phyloP scores from a whole-genome alignment of 2,113 vertebrate species.

The Sylvia atricapilla region DNA sequence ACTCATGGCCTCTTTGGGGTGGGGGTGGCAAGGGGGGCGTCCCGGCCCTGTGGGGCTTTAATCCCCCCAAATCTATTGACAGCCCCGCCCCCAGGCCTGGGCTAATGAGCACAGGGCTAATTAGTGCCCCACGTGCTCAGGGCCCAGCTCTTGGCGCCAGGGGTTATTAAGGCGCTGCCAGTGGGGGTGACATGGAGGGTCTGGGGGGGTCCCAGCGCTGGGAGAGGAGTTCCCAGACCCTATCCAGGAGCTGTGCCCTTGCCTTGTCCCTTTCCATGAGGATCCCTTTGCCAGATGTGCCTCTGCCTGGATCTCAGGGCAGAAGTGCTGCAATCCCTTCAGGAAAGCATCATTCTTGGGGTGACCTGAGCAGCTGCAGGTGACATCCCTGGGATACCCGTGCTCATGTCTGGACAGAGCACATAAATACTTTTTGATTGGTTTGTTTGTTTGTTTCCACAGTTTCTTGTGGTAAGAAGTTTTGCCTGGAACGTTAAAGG shows the following conservation, averaged over 20 bases:
- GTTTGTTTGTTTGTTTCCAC: no score
- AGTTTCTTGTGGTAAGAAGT: not conserved
- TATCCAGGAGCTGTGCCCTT: rapidly evolving
- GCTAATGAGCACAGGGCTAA: not conserved
- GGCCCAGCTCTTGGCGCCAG: not conserved
- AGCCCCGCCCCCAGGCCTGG: rapidly evolving
- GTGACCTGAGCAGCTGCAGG: not conserved
- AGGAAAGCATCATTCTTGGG: not conserved
- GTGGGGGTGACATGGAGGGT: not conserved
- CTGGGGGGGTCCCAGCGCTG: rapidly evolving
- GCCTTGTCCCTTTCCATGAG: not conserved
- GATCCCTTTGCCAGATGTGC: not conserved
- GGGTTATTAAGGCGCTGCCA: not conserved
- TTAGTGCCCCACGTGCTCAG: not conserved
- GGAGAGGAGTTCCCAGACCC: not conserved
- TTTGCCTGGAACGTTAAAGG: rapidly evolving
- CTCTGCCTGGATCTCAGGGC: not conserved
- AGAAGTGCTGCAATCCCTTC: no score
- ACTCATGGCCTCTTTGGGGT: not conserved
- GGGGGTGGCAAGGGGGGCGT: not conserved
- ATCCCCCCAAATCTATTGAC: not conserved
- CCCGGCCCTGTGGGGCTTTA: rapidly evolving
- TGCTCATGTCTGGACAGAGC: not conserved
- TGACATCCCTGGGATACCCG: no score
- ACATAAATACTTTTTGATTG: not conserved